A percentile compares a stretch with the other conserved stretches of the same genome.
phyloP scores from a whole-genome alignment of 2,797 vertebrate species.

The Phrynocephalus guinanensis region DNA sequence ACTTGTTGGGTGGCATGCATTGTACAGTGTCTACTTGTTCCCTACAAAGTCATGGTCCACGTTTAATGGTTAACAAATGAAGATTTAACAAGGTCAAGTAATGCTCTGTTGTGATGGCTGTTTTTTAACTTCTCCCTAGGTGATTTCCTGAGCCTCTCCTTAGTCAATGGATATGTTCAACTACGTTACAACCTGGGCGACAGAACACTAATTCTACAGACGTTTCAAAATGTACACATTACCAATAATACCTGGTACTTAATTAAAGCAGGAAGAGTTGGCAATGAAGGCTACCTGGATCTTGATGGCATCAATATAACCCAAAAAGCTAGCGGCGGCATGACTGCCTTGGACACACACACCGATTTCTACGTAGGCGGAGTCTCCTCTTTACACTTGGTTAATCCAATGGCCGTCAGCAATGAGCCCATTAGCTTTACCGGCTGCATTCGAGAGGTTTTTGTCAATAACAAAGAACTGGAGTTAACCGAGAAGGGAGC shows the following conservation, averaged over 20 bases:
- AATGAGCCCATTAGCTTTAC: conserved; percentile 82
- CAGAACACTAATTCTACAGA: conserved; percentile 77
- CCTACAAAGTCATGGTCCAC: not conserved
- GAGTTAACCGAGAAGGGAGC: conserved; percentile 82
- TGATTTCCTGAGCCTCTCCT: conserved; percentile 88
- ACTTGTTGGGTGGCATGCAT: not conserved
- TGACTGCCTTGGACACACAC: conserved; percentile 80
- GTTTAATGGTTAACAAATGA: not conserved
- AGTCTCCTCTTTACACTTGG: conserved; percentile 78
- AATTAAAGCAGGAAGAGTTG: conserved; percentile 81
- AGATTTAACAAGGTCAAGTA: not conserved
- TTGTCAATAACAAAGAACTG: conserved; percentile 82
- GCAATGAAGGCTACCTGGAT: conserved; percentile 82
- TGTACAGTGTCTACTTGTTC: not conserved
- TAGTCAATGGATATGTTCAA: conserved; percentile 82
- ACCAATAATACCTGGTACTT: conserved; percentile 81
- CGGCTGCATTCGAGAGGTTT: conserved; percentile 82
- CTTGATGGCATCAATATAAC: conserved; percentile 78
- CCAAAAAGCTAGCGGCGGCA: conserved; percentile 72
- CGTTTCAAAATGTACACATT: conserved; percentile 69
- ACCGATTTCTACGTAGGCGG: conserved; percentile 87
- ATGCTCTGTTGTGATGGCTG: not conserved
- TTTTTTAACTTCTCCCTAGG: conserved; percentile 72
- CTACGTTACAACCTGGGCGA: conserved; percentile 88
- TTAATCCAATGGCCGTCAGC: conserved; percentile 79